Evolutionary conservation across 2,797 vertebrate species (phyloP), one percentile per base, ranked within the genome.

Genomic region (Muscicapa comitata): DNA sequence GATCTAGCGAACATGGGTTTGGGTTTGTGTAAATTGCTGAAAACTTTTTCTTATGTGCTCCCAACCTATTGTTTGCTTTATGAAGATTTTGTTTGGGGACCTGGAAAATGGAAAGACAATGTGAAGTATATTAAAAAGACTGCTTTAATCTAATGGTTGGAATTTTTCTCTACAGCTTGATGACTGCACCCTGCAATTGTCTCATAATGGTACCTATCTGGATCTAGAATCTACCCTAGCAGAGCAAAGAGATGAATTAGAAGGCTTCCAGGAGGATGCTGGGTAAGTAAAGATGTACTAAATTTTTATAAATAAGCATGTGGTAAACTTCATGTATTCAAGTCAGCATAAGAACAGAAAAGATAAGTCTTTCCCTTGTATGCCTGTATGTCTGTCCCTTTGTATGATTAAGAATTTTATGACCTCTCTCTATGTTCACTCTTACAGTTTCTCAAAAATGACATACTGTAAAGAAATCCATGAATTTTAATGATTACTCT

Each of bases 181-280:
- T 94, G 99, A 99, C 98, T 99, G 99, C 89, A 97, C 99, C 19
- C 98, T 99, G 71, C 99, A 99, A 93, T 97, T 99, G 65, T 99
- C 99, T 96, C 99, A 99, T 95, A 99, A 99, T 85, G 99, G 99
- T 96, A 98, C 98, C 97, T 99, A 99, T 97, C 97, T 99, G 98
- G 99, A 99, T 98, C 96, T 99, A 98, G 99, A 99, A 96, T 99
- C 99, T n/a, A 99, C 98, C 4, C 96, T 99, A 96, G 99, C 98
- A 18, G 99, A 99, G 95, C 99, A 99, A 93, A 98, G 97, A 94
- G 99, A 99, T 94, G 99, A 99, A 93, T 88, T 99, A 94, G 99
- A 99, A 97, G 99, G 99, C 84, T 99, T 99, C 98, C 99, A 99
- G 97, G 99, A 99, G 63, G 99, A 99, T 59, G 97, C 98, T 97